Conservation (phyloP, 2,113 vertebrate species). For the Anoplopoma fimbria region DNA sequence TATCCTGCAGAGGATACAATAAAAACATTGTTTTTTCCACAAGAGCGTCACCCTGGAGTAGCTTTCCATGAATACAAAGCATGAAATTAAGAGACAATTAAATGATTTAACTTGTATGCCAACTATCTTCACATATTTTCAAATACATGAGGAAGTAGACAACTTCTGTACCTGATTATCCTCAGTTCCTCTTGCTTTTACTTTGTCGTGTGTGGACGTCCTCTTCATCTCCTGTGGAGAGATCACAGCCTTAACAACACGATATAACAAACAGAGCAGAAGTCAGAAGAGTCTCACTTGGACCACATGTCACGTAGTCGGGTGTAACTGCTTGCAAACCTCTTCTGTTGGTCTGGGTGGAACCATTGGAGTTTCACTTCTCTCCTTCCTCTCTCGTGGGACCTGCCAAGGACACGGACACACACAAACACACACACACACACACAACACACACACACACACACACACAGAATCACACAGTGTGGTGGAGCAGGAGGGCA, state of each 20-base stretch:
- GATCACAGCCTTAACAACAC: constrained; percentile 1
- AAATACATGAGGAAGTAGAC: background rate
- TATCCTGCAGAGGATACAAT: constrained; percentile 39
- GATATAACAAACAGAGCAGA: background rate
- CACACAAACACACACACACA: constrained; percentile 40
- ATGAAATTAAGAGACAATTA: too few relatives aligned
- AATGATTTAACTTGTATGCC: background rate
- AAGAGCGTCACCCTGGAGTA: background rate
- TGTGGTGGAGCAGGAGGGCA: background rate
- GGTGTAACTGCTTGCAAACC: constrained; percentile 37
- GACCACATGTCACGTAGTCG: background rate
- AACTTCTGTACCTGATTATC: constrained; percentile 50
- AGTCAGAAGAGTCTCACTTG: background rate
- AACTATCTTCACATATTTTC: background rate
- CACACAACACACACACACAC: constrained; percentile 36
- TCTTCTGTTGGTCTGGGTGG: constrained; percentile 61
- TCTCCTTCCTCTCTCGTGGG: constrained; percentile 51
- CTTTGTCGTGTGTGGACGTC: constrained; percentile 11
- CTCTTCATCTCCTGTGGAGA: constrained; percentile 68
- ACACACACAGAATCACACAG: constrained; percentile 25
- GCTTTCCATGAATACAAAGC: background rate
- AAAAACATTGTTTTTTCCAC: background rate
- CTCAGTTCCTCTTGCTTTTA: constrained; percentile 26
- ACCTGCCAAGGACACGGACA: constrained; percentile 65
- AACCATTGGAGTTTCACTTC: constrained; percentile 51